phyloP scores from a whole-genome alignment of 1,140 invertebrate genomes.

The Bombus balteatus region DNA sequence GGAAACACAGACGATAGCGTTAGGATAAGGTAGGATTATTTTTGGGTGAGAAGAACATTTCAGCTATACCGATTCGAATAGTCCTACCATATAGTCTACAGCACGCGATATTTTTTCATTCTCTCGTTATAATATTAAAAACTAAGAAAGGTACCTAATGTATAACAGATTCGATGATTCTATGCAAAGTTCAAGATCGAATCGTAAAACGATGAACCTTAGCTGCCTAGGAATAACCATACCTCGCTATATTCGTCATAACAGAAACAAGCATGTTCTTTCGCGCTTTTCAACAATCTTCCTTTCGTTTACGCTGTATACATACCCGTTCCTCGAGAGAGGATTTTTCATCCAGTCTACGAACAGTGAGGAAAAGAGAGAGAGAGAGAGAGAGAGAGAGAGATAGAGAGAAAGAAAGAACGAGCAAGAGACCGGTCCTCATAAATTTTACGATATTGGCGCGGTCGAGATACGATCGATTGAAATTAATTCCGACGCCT shows the following conservation, averaged over 20 bases:
- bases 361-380: neutral
- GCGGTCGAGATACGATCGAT: slow-evolving; percentile 42
- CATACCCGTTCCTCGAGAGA: neutral
- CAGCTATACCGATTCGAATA: rapidly evolving
- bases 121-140: too few relatives aligned
- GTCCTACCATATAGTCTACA: too few relatives aligned
- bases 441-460: slow-evolving; percentile 52
- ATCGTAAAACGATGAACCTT: too few relatives aligned
- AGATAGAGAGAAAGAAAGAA: neutral
- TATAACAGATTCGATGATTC: too few relatives aligned
- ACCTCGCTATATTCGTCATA: neutral
- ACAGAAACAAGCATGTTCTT: too few relatives aligned
- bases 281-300: neutral
- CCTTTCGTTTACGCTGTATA: neutral
- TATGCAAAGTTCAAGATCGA: too few relatives aligned
- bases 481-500: slow-evolving; percentile 49
- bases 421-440: slow-evolving; percentile 28
- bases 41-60: too few relatives aligned
- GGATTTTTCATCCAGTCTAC: neutral
- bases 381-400: too few relatives aligned
- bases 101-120: too few relatives aligned
- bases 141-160: too few relatives aligned
- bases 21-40: neutral
- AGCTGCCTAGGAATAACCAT: too few relatives aligned
- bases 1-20: neutral